Evolutionary conservation across 2,888 invertebrate species (phyloP).

Genomic region (Temnothorax ravouxi): DNA sequence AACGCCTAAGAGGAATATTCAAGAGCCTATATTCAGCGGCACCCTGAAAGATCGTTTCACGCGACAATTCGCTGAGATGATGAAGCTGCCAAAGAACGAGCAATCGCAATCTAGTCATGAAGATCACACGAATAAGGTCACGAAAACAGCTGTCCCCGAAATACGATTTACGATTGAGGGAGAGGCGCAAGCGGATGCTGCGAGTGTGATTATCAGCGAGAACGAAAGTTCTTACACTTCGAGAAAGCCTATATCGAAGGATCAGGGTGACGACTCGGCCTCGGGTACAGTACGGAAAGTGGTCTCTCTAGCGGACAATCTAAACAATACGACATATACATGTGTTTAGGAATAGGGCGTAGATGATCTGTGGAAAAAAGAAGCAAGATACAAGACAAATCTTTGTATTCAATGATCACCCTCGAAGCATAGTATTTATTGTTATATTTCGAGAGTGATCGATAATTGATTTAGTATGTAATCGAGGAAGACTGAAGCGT

Average conservation of each 20-base stretch:
- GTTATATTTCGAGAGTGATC: conserved; percentile 6
- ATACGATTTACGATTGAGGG: conserved; percentile 9
- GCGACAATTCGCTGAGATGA: neutral
- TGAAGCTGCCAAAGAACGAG: neutral
- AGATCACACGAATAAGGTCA: neutral
- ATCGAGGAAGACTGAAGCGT: conserved; percentile 50
- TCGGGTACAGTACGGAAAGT: neutral
- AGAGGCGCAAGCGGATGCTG: neutral
- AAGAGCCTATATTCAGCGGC: conserved; percentile 76
- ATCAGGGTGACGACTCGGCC: neutral
- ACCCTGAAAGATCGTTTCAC: conserved; percentile 75
- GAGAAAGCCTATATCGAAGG: neutral
- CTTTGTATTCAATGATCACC: neutral
- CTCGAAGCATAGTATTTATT: conserved; percentile 20
- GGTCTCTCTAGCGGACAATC: conserved; percentile 11
- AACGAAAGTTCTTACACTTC: neutral
- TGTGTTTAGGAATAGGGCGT: neutral
- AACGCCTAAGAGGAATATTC: conserved; percentile 79
- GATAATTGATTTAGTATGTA: conserved; percentile 42
- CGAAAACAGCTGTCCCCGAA: conserved; percentile 41
- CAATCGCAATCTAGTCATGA: conserved; percentile 33
- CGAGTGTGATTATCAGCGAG: neutral
- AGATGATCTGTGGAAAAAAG: conserved; percentile 24
- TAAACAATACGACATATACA: conserved; percentile 61
- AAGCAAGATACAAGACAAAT: neutral